phyloP scores from a whole-genome alignment of 2,113 vertebrate genomes.

The Guaruba guarouba region DNA sequence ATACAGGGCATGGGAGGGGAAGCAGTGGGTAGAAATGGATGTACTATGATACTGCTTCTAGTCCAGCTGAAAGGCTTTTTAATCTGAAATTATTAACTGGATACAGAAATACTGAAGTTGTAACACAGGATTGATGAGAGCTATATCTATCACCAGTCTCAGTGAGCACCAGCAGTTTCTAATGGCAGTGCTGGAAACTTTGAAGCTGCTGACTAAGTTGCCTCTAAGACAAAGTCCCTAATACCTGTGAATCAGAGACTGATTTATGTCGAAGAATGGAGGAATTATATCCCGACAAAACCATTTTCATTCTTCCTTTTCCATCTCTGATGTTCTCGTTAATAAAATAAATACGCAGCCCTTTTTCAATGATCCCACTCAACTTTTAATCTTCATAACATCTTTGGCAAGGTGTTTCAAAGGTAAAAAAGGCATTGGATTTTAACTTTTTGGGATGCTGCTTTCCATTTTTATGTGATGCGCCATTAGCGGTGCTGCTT shows the following conservation, averaged over 20 bases:
- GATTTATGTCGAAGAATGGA: background rate
- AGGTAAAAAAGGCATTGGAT: background rate
- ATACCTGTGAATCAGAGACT: background rate
- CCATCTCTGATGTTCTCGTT: background rate
- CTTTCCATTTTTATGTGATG: background rate
- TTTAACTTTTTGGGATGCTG: background rate
- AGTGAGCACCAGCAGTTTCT: background rate
- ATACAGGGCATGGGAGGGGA: background rate
- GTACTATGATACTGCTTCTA: background rate
- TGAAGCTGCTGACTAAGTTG: background rate
- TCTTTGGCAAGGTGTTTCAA: background rate
- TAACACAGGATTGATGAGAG: background rate
- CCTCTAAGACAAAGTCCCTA: background rate
- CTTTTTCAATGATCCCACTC: background rate
- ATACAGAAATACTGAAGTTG: background rate
- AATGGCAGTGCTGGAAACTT: background rate
- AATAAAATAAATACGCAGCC: background rate
- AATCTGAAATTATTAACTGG: background rate
- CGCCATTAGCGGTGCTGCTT: background rate
- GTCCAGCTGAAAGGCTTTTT: background rate
- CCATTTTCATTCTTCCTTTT: background rate
- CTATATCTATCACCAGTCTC: background rate
- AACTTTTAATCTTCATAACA: background rate
- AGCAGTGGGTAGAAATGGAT: background rate
- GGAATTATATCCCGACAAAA: background rate